Conservation (phyloP, 2,888 invertebrate genomes). For the Galeruca laticollis region DNA sequence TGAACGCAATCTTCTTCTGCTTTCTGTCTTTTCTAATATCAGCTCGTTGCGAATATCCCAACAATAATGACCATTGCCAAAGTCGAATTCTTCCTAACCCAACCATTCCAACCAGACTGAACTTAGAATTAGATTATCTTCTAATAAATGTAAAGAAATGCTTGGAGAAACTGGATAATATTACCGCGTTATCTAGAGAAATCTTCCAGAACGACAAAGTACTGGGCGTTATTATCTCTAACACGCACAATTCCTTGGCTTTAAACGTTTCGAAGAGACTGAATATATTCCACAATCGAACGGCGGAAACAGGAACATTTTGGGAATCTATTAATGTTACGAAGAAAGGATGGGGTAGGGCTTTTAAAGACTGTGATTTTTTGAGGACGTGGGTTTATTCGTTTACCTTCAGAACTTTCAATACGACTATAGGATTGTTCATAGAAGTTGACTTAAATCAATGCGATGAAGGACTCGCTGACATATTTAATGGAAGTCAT, state of each 20-base stretch:
- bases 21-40: slow-evolving; percentile 68
- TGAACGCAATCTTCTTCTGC: slow-evolving; percentile 61
- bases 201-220: slow-evolving; percentile 67
- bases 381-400: slow-evolving; percentile 63
- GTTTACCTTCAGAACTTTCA: slow-evolving; percentile 56
- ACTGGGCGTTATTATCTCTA: slow-evolving; percentile 62
- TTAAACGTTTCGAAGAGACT: slow-evolving; percentile 58
- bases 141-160: slow-evolving; percentile 53
- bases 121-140: slow-evolving; percentile 53
- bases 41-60: slow-evolving; percentile 66
- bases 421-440: slow-evolving; percentile 59
- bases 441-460: slow-evolving; percentile 75
- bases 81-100: slow-evolving; percentile 58
- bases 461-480: slow-evolving; percentile 77
- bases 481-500: slow-evolving; percentile 77
- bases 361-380: slow-evolving; percentile 64
- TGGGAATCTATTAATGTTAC: slow-evolving; percentile 70
- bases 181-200: slow-evolving; percentile 64
- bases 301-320: slow-evolving; percentile 69
- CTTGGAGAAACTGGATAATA: slow-evolving; percentile 50
- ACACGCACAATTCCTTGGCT: slow-evolving; percentile 55
- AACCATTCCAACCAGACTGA: slow-evolving; percentile 62
- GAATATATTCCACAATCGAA: slow-evolving; percentile 58
- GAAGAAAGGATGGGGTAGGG: slow-evolving; percentile 62
- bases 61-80: slow-evolving; percentile 60